These are phyloP conservation scores for Indicator maculatus DNA, from an alignment of 2,113 vertebrate species.

Conservation along the genomic window DNA sequence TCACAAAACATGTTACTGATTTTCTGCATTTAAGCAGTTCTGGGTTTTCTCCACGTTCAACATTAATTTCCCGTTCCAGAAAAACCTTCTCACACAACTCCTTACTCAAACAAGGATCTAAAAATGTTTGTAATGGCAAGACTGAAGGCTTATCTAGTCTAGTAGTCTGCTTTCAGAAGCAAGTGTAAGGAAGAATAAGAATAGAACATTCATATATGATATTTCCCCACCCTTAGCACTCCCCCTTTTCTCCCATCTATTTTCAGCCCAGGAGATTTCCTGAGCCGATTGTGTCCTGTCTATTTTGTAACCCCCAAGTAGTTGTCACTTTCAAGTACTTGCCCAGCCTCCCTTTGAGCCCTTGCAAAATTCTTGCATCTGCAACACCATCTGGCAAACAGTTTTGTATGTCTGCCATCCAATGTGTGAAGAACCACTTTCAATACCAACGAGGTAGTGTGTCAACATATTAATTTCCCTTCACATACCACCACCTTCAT, in stretches of 20 bases:
- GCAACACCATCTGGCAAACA: constrained; percentile 22
- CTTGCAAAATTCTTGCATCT: constrained; percentile 30
- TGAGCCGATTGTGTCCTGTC: neutral
- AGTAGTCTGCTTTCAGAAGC: neutral
- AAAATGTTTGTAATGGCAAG: constrained; percentile 8
- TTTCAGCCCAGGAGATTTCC: constrained; percentile 50
- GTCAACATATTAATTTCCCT: neutral
- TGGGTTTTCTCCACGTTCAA: constrained; percentile 11
- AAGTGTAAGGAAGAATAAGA: constrained; percentile 14
- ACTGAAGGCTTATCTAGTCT: neutral
- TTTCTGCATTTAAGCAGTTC: neutral
- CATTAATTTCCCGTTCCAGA: neutral
- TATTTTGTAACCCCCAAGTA: neutral
- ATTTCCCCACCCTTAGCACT: neutral
- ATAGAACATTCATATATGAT: neutral
- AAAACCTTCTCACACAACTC: neutral
- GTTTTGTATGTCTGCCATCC: neutral
- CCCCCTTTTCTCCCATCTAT: neutral
- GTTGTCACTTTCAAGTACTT: constrained; percentile 46
- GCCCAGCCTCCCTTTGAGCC: neutral
- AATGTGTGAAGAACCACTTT: neutral
- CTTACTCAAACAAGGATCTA: neutral
- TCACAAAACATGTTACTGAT: neutral
- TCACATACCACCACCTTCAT: neutral
- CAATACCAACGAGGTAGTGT: neutral